Conservation (phyloP, 1,140 invertebrate genomes). For the Cyphomyrmex costatus region DNA sequence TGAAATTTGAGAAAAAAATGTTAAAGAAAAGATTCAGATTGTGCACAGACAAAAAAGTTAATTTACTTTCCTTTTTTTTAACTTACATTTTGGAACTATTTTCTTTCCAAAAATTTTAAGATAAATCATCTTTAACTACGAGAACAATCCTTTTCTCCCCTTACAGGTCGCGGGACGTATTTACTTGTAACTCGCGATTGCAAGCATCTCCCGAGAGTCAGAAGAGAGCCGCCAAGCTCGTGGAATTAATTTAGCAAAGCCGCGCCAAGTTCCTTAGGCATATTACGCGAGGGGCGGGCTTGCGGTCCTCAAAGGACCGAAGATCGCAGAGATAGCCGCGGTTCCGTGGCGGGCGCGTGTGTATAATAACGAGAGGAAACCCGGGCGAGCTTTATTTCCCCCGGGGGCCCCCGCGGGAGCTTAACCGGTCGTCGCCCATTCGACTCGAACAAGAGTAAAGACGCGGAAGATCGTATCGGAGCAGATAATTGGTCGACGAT, state of each 20-base stretch:
- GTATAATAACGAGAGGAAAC: constrained; percentile 85
- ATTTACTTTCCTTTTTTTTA: background rate
- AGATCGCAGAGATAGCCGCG: constrained; percentile 57
- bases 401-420: constrained; percentile 78
- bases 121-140: constrained; percentile 1
- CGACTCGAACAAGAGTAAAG: constrained; percentile 79
- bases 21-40: too few relatives aligned
- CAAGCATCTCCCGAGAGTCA: constrained; percentile 38
- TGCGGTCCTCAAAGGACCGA: constrained; percentile 56
- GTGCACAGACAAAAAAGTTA: too few relatives aligned
- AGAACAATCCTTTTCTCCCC: constrained; percentile 16
- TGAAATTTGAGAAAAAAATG: too few relatives aligned
- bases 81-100: background rate
- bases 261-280: constrained; percentile 43
- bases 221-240: constrained; percentile 31
- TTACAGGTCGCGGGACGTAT: background rate
- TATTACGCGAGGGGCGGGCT: constrained; percentile 33
- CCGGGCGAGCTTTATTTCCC: constrained; percentile 84
- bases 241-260: constrained; percentile 64
- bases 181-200: constrained; percentile 36
- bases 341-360: constrained; percentile 77
- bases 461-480: constrained; percentile 84
- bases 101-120: background rate
- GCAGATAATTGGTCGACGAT: constrained; percentile 85
- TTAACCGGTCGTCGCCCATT: constrained; percentile 79